Conservation (phyloP, 2,797 vertebrate species). For the Hippopotamyrus pictus region DNA sequence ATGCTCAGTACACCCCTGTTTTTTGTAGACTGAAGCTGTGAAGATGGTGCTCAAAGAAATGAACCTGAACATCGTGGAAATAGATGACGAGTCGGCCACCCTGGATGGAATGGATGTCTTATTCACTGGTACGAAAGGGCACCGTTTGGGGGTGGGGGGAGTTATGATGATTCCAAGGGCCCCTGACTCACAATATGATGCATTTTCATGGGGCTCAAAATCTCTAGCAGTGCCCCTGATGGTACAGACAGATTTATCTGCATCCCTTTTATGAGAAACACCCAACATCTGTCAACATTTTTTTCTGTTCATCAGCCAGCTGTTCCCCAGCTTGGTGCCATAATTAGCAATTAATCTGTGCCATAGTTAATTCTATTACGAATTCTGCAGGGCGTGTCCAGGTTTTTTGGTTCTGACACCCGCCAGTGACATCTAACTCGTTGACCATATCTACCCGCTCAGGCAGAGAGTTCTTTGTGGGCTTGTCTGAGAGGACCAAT, state of each 20-base stretch:
- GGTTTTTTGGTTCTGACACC: constrained; percentile 48
- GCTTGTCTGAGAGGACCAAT: constrained; percentile 93
- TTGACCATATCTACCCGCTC: neutral
- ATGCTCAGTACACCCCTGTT: neutral
- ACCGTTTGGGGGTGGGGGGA: neutral
- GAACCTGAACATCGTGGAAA: constrained; percentile 85
- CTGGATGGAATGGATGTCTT: constrained; percentile 94
- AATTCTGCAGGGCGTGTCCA: constrained; percentile 44
- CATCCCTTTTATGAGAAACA: neutral
- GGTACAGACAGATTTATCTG: neutral
- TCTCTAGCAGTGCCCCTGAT: neutral
- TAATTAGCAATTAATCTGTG: neutral
- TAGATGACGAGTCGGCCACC: constrained; percentile 85
- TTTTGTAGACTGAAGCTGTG: constrained; percentile 75
- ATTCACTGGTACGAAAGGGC: constrained; percentile 78
- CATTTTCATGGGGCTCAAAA: neutral
- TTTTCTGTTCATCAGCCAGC: neutral
- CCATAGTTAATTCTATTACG: neutral
- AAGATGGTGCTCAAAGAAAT: constrained; percentile 73
- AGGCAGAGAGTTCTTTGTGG: constrained; percentile 97
- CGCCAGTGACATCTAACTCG: neutral
- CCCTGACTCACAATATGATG: neutral
- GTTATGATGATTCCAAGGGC: neutral
- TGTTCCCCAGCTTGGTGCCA: neutral
- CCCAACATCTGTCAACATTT: neutral